Evolutionary conservation across 2,113 vertebrate genomes (phyloP).

Genomic region (Mungos mungo): DNA sequence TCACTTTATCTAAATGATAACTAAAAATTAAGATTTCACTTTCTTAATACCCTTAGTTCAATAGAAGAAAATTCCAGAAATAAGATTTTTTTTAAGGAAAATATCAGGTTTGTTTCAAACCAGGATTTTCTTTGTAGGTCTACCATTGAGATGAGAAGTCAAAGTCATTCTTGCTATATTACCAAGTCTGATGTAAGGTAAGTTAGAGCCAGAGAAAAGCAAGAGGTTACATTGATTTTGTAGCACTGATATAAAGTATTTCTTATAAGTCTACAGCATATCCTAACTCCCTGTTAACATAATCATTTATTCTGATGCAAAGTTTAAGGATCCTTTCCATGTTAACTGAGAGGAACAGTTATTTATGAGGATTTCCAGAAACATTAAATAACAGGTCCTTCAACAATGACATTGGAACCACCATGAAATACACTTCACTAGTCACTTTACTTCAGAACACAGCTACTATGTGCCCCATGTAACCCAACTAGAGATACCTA

Average conservation of each 20-base stretch:
- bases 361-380: background rate
- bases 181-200: background rate
- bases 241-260: conserved; percentile 47
- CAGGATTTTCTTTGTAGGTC: background rate
- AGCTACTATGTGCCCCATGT: background rate
- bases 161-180: background rate
- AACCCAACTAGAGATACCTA: background rate
- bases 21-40: background rate
- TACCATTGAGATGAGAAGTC: background rate
- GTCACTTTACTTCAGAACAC: background rate
- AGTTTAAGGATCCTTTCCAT: background rate
- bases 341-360: background rate
- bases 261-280: background rate
- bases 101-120: background rate
- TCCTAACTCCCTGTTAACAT: background rate
- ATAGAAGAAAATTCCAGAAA: background rate
- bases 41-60: background rate
- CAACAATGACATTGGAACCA: background rate
- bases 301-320: conserved; percentile 22
- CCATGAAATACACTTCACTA: background rate
- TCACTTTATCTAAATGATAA: background rate
- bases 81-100: background rate
- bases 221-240: conserved; percentile 48
- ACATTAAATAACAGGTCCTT: background rate
- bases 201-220: background rate